Percentiles rank a stretch among this genome's conserved stretches.
Evolutionary conservation across 2,113 vertebrate genomes (phyloP).

Genomic region (Rana temporaria): DNA sequence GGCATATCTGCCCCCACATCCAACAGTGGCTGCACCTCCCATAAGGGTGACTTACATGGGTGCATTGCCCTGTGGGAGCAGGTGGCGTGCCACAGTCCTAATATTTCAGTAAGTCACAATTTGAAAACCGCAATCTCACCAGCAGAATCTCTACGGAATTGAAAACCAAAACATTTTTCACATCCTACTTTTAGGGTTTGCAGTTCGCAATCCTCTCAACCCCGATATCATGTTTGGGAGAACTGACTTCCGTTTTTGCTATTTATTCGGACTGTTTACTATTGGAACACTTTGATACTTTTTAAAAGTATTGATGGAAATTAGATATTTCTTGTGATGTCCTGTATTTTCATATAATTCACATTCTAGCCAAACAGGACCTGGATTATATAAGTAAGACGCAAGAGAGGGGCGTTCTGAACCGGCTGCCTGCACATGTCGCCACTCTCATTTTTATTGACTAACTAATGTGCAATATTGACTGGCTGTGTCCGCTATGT

Average conservation of each 20-base stretch:
- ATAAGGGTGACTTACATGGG: too few species aligned
- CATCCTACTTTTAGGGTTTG: too few species aligned
- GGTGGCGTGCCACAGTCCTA: too few species aligned
- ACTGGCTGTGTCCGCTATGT: constrained; percentile 10
- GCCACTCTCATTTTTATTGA: neutral
- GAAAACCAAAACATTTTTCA: too few species aligned
- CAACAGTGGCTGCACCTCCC: too few species aligned
- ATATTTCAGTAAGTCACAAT: too few species aligned
- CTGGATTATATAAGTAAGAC: neutral
- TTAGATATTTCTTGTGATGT: neutral
- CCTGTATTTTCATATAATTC: neutral
- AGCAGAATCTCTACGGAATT: too few species aligned
- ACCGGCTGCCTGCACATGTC: constrained; percentile 6
- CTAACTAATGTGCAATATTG: constrained; percentile 47
- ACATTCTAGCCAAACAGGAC: neutral
- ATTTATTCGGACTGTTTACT: neutral
- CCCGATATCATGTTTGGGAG: too few species aligned
- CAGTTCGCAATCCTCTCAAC: too few species aligned
- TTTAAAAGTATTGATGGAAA: neutral
- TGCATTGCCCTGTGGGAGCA: too few species aligned
- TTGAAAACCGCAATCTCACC: too few species aligned
- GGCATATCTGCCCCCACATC: too few species aligned
- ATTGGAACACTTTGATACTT: neutral
- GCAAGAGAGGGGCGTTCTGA: neutral
- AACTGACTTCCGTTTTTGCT: neutral